Base-by-base conservation (phyloP, 2,888 invertebrate genomes). In the Sylvicola cinctus region DNA sequence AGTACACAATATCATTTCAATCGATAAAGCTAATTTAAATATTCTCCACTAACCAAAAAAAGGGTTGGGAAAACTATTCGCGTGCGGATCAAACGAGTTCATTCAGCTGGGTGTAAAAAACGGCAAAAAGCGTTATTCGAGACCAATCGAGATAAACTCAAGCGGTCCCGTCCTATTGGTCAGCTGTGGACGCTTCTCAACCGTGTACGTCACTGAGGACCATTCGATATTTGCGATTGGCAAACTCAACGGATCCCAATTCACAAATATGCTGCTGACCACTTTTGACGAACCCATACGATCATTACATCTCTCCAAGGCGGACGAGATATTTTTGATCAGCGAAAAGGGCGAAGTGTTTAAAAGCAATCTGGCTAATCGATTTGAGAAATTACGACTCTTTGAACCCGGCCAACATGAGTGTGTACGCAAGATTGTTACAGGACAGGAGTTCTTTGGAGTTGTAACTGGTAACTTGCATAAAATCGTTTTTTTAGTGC, bases 311-410 rank as follows among this genome's bases (percentile, higher is more conserved):
- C 54, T 57, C 16, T 55, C 58, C 4, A 49, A 52, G 40, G 45
- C 49, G 3, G 55, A 52, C 42, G 57, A 58, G 30, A 54, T 57
- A 12, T 57, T 49, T 26, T 51, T 58, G 23, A 49, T 57, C 8
- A 55, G 54, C 20, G 54, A 52, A 38, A 46, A 47, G 23, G 57
- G 57, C 23, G 32, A 28, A 16, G 35, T 39, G 2, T 39, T 16
- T 23, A 33, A 33, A 16, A 35, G 30, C 27, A 41, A 28, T n/a
- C n/a, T n/a, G n/a, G n/a, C n/a, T n/a, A 38, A 38, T 25, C 35
- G 36, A 16, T 41, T 41, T 16, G 36, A 37, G n/a, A n/a, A n/a
- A n/a, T n/a, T n/a, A 17, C 35, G 29, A 26, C 12, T 37, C 3
- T 20, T 33, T 16, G 32, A 37, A 20, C 33, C 35, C 8, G 30